Conservation (phyloP, 2,888 invertebrate genomes). For the Ditylenchus weischeri region DNA sequence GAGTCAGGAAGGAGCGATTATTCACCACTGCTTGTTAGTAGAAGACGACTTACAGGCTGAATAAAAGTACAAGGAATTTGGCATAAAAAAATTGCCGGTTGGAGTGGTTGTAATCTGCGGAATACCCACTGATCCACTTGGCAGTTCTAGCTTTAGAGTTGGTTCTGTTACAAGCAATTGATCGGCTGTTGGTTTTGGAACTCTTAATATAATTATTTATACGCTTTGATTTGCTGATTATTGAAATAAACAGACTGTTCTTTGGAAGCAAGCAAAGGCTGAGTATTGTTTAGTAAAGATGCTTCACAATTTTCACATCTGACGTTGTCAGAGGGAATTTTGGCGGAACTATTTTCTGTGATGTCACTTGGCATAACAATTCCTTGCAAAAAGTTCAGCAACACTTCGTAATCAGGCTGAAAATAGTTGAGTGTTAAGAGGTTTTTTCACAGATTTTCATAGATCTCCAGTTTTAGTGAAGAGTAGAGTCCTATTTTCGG, state of each 20-base stretch:
- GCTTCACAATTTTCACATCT: constrained; percentile 3
- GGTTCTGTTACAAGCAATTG: too few species aligned
- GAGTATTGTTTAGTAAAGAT: background rate
- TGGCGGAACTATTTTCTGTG: background rate
- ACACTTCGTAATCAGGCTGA: constrained; percentile 43
- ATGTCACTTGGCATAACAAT: constrained; percentile 15
- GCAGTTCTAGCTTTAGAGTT: too few species aligned
- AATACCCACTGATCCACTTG: too few species aligned
- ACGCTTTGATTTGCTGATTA: too few species aligned
- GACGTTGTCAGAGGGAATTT: constrained; percentile 10
- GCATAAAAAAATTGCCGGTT: constrained; percentile 1
- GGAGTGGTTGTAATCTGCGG: background rate
- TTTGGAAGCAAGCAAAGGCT: background rate
- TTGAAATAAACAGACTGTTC: background rate
- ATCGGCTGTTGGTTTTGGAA: too few species aligned
- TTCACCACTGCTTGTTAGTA: too few species aligned
- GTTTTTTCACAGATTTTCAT: too few species aligned
- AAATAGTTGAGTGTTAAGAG: constrained; percentile 4
- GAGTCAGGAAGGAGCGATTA: too few species aligned
- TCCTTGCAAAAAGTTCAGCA: constrained; percentile 30
- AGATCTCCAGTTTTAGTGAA: too few species aligned
- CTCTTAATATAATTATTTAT: too few species aligned
- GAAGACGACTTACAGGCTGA: background rate
- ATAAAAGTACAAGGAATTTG: constrained; percentile 10
- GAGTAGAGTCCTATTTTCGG: too few species aligned